phyloP scores from a whole-genome alignment of 2,797 vertebrate genomes.

The Propithecus perrieri region DNA sequence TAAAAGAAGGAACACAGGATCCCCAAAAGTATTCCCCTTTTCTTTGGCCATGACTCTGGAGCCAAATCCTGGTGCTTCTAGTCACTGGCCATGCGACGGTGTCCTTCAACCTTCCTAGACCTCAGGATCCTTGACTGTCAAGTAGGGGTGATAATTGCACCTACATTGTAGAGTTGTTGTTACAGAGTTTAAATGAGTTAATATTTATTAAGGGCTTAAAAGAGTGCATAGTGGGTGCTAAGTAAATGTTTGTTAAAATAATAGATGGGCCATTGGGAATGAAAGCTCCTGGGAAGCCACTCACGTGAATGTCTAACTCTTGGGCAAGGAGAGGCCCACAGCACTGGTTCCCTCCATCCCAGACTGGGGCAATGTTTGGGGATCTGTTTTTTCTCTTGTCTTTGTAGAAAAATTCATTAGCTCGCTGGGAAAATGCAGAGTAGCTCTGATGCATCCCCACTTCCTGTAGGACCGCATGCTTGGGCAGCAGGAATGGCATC shows the following conservation, averaged over 20 bases:
- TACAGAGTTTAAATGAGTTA: neutral
- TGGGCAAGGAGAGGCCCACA: neutral
- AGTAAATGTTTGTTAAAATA: neutral
- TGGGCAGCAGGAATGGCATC: neutral
- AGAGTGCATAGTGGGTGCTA: neutral
- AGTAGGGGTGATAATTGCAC: neutral
- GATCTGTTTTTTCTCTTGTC: neutral
- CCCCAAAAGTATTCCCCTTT: neutral
- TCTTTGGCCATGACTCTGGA: neutral
- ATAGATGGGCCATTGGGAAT: neutral
- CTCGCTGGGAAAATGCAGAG: neutral
- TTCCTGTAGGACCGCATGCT: rapidly evolving
- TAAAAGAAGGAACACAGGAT: neutral
- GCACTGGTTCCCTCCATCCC: neutral
- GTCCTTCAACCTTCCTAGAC: neutral
- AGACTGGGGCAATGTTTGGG: neutral
- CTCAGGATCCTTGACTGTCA: neutral
- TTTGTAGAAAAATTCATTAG: neutral
- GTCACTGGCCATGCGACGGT: neutral
- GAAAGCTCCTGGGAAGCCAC: rapidly evolving
- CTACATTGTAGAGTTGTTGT: neutral
- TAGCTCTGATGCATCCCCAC: neutral
- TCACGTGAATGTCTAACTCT: neutral
- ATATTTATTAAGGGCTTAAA: neutral
- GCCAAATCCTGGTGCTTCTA: neutral